Evolutionary conservation across 2,888 invertebrate genomes (phyloP).

Genomic region (Cosmia pyralina): DNA sequence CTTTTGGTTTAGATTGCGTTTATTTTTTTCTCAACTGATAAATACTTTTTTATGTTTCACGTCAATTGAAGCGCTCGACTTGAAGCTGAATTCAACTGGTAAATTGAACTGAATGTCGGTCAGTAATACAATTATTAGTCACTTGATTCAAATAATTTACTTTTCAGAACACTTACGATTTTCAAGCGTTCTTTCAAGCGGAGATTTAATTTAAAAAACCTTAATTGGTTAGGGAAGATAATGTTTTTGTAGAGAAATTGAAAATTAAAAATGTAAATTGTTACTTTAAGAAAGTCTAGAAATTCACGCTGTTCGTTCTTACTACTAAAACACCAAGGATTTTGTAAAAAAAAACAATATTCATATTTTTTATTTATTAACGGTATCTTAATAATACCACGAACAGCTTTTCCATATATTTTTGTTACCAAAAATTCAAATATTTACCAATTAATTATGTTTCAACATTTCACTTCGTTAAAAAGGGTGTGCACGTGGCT

Average conservation of each 20-base stretch:
- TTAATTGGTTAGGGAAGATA: no score
- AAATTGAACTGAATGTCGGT: conserved; percentile 28
- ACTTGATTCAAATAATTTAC: conserved; percentile 13
- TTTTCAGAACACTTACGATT: conserved; percentile 14
- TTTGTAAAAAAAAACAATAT: neutral
- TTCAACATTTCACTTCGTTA: conserved; percentile 13
- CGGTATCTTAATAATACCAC: no score
- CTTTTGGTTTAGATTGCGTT: neutral
- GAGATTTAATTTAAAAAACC: conserved; percentile 15
- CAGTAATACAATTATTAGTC: conserved; percentile 21
- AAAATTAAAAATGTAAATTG: conserved; percentile 11
- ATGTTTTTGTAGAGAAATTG: conserved; percentile 1
- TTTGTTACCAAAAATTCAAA: neutral
- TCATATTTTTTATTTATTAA: neutral
- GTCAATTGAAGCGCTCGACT: conserved; percentile 15
- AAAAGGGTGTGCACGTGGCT: conserved; percentile 39
- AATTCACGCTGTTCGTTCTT: neutral
- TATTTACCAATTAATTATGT: conserved; percentile 24
- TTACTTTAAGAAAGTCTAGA: neutral
- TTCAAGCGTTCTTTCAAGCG: conserved; percentile 20
- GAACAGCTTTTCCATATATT: no score
- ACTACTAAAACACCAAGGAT: neutral
- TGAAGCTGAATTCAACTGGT: conserved; percentile 17
- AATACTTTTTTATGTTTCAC: conserved; percentile 8
- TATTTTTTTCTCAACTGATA: neutral